Evolutionary conservation across 2,888 invertebrate genomes (phyloP).

Genomic region (Latheticus oryzae): DNA sequence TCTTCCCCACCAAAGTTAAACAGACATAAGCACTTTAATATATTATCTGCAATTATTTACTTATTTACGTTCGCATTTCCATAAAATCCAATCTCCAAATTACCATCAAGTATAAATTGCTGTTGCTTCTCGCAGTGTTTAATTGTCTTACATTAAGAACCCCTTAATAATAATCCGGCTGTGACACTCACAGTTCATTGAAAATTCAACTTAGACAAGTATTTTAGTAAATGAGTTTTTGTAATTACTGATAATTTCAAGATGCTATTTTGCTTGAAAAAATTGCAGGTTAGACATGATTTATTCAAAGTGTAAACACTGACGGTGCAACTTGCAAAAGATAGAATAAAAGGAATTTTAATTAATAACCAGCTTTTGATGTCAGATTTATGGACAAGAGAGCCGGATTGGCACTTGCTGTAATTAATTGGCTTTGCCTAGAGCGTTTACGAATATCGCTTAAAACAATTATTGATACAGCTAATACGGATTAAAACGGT

Average conservation of each 20-base stretch:
- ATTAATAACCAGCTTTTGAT: constrained; percentile 36
- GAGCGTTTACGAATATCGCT: constrained; percentile 9
- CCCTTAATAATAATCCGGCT: constrained; percentile 45
- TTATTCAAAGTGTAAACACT: no score
- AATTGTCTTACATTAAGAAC: constrained; percentile 46
- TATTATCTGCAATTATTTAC: constrained; percentile 44
- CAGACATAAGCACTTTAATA: constrained; percentile 45
- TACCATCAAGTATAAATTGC: constrained; percentile 43
- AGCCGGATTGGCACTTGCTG: constrained; percentile 27
- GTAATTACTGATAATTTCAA: constrained; percentile 51
- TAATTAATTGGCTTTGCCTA: constrained; percentile 34
- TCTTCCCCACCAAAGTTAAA: constrained; percentile 9
- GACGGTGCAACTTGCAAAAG: constrained; percentile 25
- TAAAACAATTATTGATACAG: constrained; percentile 17
- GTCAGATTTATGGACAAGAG: constrained; percentile 32
- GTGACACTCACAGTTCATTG: constrained; percentile 49
- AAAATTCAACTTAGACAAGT: constrained; percentile 44
- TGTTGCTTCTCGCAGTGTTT: constrained; percentile 39
- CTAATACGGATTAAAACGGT: neutral
- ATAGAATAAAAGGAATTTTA: constrained; percentile 29
- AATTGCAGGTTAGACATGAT: no score
- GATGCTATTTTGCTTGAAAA: no score
- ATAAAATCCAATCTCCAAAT: constrained; percentile 44
- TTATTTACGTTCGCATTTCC: constrained; percentile 44
- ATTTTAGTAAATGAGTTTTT: constrained; percentile 48